Evolutionary conservation across 2,888 invertebrate species (phyloP).

Genomic region (Pharmacophagus antenor): DNA sequence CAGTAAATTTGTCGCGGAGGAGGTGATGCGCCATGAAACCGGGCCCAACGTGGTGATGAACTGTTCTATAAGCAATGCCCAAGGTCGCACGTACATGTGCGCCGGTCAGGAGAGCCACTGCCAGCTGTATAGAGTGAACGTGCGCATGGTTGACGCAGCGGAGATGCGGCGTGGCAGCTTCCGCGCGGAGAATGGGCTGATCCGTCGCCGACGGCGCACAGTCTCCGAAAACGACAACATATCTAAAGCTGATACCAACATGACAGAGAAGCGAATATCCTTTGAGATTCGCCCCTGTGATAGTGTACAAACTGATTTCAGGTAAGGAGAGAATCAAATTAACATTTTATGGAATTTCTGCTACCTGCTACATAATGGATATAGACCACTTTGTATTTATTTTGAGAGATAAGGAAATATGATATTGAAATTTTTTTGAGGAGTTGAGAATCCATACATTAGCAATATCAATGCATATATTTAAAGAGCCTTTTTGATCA

Average conservation of each 20-base stretch:
- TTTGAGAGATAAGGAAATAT: no score
- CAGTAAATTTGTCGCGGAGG: slow-evolving; percentile 90
- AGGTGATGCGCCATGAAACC: slow-evolving; percentile 93
- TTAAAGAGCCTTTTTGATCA: no score
- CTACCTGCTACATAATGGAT: no score
- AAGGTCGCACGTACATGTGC: slow-evolving; percentile 88
- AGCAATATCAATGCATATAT: no score
- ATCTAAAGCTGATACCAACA: slow-evolving; percentile 67
- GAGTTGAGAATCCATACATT: no score
- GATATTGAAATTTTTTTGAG: no score
- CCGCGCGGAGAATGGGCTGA: slow-evolving; percentile 72
- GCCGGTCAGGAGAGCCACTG: slow-evolving; percentile 96
- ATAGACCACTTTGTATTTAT: no score
- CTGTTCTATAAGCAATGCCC: slow-evolving; percentile 86
- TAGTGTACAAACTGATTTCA: slow-evolving; percentile 92
- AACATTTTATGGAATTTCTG: no score
- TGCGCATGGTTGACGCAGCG: slow-evolving; percentile 78
- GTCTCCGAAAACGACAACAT: slow-evolving; percentile 79
- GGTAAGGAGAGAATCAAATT: no score
- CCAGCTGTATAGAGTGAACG: slow-evolving; percentile 88
- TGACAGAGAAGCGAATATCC: slow-evolving; percentile 82
- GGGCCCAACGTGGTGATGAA: slow-evolving; percentile 96
- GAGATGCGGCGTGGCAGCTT: slow-evolving; percentile 81
- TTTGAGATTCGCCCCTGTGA: slow-evolving; percentile 89
- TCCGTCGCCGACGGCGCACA: slow-evolving; percentile 70